These are phyloP conservation scores for Sipha flava DNA, from an alignment of 1,140 invertebrate genomes.

Conservation along the genomic window DNA sequence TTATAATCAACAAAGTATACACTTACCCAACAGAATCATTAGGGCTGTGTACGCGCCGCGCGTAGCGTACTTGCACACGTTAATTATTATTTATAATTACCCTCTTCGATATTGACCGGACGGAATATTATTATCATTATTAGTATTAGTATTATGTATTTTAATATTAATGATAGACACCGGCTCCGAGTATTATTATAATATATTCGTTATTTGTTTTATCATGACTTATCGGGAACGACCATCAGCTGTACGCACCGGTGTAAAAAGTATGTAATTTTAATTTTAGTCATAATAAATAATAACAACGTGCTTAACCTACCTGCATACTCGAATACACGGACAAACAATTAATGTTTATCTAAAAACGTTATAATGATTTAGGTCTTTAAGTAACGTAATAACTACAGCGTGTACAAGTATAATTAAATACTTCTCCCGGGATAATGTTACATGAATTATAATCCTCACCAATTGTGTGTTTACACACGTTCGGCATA, in stretches of 20 bases:
- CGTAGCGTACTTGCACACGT: neutral
- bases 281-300: neutral
- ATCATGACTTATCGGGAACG: neutral
- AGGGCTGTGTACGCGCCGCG: neutral
- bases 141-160: no score
- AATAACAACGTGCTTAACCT: neutral
- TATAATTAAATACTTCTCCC: neutral
- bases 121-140: no score
- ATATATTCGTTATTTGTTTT: neutral
- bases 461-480: neutral
- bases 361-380: no score
- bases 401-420: neutral
- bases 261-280: neutral
- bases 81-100: conserved; percentile 1
- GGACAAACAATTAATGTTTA: no score
- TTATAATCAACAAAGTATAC: neutral
- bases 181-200: no score
- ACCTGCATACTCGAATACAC: no score
- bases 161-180: neutral
- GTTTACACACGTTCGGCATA: neutral
- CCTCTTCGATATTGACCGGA: neutral
- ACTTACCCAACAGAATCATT: neutral
- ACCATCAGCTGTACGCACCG: neutral
- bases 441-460: conserved; percentile 1
- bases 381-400: neutral